Base-by-base conservation (phyloP, 2,888 invertebrate genomes). In the Eupithecia subumbrata region DNA sequence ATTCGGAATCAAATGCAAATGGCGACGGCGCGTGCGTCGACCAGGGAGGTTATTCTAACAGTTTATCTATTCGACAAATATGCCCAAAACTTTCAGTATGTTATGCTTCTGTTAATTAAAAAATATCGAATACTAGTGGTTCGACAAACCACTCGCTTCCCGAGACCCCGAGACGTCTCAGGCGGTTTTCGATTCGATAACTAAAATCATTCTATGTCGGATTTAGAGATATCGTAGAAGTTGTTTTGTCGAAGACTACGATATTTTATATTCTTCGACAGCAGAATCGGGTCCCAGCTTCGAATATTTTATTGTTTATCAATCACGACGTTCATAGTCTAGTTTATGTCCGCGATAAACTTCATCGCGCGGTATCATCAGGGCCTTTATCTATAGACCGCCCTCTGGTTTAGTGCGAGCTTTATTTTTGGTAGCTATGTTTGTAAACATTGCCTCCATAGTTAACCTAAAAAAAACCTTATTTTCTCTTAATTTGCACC, bases 11-110 rank as follows among this genome's bases (percentile, higher is more conserved):
- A 30, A 45, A 7, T 70, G 64, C 52, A 72, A 60, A 60, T 60
- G 60, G 52, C 43, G 40, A 9, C 77, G 75, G 75, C 79, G 76
- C 79, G 79, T 79, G 80, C 79, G 66, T 56, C 64, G 67, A 69
- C 60, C 14, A 25, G 14, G 11, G 60, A 60, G 60, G 60, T 12
- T 14, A 60, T 60, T 60, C 60, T 60, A 25, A 60, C 25, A 5
- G 14, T 25, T 25, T 25, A 60, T 60, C 25, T 12, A 60, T 60
- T 60, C 60, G 60, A 60, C 2, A 60, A 60, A 60, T 60, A 25
- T 56, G 22, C 22, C 60, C 60, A 25, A 56, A 60, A 25, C 25
- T 25, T 2, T 22, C 22, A 11, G 0, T 22, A 56, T 48, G 48
- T 9, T n/a, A 52, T 1, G n/a, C 22, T n/a, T 18, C 5, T 18